Conservation (phyloP, 2,888 invertebrate species). For the Synanthedon formicaeformis region DNA sequence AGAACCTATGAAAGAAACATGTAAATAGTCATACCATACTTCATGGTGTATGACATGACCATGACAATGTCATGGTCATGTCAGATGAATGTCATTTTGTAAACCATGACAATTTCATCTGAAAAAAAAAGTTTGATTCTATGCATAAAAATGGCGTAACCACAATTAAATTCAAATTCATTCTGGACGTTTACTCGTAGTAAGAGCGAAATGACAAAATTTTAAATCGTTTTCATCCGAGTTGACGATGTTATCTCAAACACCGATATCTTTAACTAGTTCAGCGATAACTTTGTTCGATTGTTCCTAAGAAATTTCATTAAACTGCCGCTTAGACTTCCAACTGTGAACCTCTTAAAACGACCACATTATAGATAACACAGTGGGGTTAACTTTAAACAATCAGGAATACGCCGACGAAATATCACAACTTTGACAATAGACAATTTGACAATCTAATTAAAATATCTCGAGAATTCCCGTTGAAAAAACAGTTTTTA, state of each 20-base stretch:
- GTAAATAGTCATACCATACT: too few relatives aligned
- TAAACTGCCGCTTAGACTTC: constrained; percentile 19
- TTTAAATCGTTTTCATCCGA: neutral
- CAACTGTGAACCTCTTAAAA: constrained; percentile 5
- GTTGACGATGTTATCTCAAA: constrained; percentile 10
- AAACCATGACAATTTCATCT: too few relatives aligned
- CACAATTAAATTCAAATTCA: too few relatives aligned
- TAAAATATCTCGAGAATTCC: too few relatives aligned
- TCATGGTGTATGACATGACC: too few relatives aligned
- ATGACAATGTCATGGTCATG: too few relatives aligned
- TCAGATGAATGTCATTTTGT: too few relatives aligned
- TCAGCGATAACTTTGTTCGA: constrained; percentile 18
- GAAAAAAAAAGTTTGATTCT: too few relatives aligned
- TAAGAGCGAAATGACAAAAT: neutral
- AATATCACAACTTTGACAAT: too few relatives aligned
- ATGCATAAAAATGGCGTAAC: too few relatives aligned
- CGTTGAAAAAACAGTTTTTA: too few relatives aligned
- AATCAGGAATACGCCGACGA: neutral
- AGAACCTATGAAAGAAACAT: constrained; percentile 4
- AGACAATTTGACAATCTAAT: too few relatives aligned
- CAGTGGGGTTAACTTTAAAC: neutral
- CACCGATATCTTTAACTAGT: constrained; percentile 13
- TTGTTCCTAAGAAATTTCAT: constrained; percentile 30
- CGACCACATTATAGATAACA: neutral
- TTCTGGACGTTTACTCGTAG: neutral